Evolutionary conservation across 2,797 vertebrate species (phyloP), one percentile per base, ranked within the genome.

Genomic region (Bovichtus diacanthus): DNA sequence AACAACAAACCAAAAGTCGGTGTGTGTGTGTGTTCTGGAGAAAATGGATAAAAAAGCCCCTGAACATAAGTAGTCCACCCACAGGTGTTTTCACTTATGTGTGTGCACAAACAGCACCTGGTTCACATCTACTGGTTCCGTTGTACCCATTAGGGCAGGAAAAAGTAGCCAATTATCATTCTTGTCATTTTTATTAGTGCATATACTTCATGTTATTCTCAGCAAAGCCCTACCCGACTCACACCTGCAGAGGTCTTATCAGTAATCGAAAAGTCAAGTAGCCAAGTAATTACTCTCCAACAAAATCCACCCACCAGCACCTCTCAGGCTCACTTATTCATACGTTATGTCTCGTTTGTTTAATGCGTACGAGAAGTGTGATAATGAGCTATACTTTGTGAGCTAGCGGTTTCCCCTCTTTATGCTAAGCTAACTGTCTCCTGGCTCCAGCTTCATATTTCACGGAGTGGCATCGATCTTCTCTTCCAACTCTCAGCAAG

Each of bases 1-100:
- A n/a, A n/a, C n/a, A n/a, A n/a, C n/a, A n/a, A n/a, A n/a, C n/a
- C n/a, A n/a, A n/a, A n/a, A n/a, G n/a, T n/a, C n/a, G n/a, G n/a
- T 36, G 6, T 9, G n/a, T n/a, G n/a, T 46, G 19, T 44, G 16
- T 19, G 7, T 44, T 44, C 41, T 43, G 41, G 15, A 44, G 41
- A 44, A 19, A 44, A 44, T 7, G 3, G 0, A 43, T 18, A 44
- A 36, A 5, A 18, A 53, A 27, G 50, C 49, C 13, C 21, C 21
- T 27, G 49, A 25, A 9, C 25, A 29, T 13, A 8, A 10, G 25
- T 54, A 29, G 51, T 16, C 27, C 25, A 9, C 27, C 27, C 13
- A 54, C 53, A 36, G 29, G 54, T 36, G 54, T 36, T 56, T 56
- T 21, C 53, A 56, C 54, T 21, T 36, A n/a, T 56, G 31, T 36